Evolutionary conservation across 1,140 invertebrate genomes (phyloP).

Genomic region (Drosophila funebris): DNA sequence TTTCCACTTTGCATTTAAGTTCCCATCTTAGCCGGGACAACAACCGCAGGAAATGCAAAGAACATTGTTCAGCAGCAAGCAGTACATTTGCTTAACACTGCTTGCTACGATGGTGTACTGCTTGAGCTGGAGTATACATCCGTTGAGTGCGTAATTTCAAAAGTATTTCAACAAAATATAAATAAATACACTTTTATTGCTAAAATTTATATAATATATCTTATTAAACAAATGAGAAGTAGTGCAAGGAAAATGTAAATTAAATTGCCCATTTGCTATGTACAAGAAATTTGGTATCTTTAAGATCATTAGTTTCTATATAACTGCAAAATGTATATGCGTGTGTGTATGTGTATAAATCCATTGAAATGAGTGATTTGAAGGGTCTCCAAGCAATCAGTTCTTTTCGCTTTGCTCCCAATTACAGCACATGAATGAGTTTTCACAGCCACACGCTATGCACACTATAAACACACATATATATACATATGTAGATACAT

Average conservation of each 20-base stretch:
- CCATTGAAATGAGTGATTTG: constrained; percentile 9
- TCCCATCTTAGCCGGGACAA: constrained; percentile 21
- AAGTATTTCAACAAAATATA: neutral
- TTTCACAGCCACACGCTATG: constrained; percentile 55
- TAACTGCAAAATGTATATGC: neutral
- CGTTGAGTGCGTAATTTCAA: neutral
- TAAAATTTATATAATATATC: too few species aligned
- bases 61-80: neutral
- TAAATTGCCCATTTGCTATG: neutral
- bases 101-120: constrained; percentile 22
- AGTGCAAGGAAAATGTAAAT: too few species aligned
- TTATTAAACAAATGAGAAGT: too few species aligned
- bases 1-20: constrained; percentile 8
- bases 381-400: constrained; percentile 17
- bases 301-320: neutral
- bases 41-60: constrained; percentile 24
- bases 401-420: constrained; percentile 29
- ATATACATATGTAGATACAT: constrained; percentile 17
- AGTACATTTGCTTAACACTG: constrained; percentile 36
- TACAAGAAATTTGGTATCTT: neutral
- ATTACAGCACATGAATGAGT: constrained; percentile 60
- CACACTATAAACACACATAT: constrained; percentile 15
- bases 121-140: neutral
- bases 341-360: neutral
- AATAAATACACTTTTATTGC: too few species aligned